A percentile compares a stretch with the other conserved stretches of the same genome.
These are phyloP conservation scores for Epinephelus lanceolatus DNA, from an alignment of 2,113 vertebrate species.

Conservation along the genomic window DNA sequence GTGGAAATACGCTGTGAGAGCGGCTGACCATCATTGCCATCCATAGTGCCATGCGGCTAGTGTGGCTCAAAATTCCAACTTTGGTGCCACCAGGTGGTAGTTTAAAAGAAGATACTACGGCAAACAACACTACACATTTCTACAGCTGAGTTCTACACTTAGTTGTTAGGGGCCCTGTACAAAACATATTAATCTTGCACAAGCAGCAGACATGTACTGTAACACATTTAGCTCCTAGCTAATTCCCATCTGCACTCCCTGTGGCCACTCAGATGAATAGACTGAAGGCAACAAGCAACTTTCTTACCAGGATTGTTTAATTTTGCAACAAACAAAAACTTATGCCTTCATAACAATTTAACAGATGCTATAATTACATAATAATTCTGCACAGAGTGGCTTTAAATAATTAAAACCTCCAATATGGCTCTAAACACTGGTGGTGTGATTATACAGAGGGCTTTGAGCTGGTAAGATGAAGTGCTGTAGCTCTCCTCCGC, in stretches of 20 bases:
- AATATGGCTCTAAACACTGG: background rate
- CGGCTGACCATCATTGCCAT: background rate
- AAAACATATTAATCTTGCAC: background rate
- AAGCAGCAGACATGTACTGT: background rate
- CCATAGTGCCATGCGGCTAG: background rate
- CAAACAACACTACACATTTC: background rate
- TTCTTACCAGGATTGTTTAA: slow-evolving; percentile 18
- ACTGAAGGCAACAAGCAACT: background rate
- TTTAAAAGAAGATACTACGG: background rate
- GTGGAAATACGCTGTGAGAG: background rate
- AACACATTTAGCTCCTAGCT: background rate
- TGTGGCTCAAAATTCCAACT: too few relatives aligned
- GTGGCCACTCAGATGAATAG: background rate
- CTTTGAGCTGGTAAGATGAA: slow-evolving; percentile 29
- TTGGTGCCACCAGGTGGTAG: background rate
- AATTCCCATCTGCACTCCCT: background rate
- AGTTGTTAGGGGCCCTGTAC: too few relatives aligned
- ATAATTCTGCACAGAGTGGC: background rate
- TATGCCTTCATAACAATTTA: background rate
- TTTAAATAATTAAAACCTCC: slow-evolving; percentile 5
- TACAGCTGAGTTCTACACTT: background rate
- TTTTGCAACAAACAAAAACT: slow-evolving; percentile 9
- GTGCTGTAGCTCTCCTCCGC: background rate
- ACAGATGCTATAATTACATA: slow-evolving; percentile 25
- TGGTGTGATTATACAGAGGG: slow-evolving; percentile 11